Percentiles rank a stretch among this genome's conserved stretches.
These are phyloP conservation scores for Adrianichthys oophorus DNA, from an alignment of 2,797 vertebrate species.

Conservation along the genomic window DNA sequence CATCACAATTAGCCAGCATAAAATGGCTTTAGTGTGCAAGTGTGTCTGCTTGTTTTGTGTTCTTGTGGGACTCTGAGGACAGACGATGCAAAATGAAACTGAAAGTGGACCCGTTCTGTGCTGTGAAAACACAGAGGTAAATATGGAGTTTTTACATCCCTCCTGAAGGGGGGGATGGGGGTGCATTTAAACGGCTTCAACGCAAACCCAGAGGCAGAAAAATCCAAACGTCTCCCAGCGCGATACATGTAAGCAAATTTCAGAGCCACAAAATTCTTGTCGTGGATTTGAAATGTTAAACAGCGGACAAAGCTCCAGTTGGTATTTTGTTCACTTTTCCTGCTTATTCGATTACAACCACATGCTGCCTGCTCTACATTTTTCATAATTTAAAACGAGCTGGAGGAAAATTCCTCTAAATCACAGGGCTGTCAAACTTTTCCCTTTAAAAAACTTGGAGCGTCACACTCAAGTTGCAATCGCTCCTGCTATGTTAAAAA, in stretches of 20 bases:
- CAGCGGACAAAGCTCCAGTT: constrained; percentile 55
- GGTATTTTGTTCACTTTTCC: constrained; percentile 48
- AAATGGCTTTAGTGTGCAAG: constrained; percentile 71
- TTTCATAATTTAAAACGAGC: constrained; percentile 48
- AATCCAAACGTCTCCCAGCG: constrained; percentile 21
- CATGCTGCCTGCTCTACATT: constrained; percentile 42
- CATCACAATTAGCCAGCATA: constrained; percentile 77
- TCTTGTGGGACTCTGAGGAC: constrained; percentile 31
- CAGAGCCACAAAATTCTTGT: constrained; percentile 46
- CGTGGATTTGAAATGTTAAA: constrained; percentile 47
- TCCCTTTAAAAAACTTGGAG: constrained; percentile 6
- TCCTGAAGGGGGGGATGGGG: constrained; percentile 9
- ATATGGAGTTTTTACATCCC: constrained; percentile 5
- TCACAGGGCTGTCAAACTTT: constrained; percentile 34
- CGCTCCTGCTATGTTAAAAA: constrained; percentile 11
- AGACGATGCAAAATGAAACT: constrained; percentile 27
- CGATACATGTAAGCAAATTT: constrained; percentile 36
- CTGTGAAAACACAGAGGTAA: constrained; percentile 13
- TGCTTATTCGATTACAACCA: constrained; percentile 59
- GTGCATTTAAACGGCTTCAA: constrained; percentile 34
- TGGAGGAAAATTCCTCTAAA: constrained; percentile 54
- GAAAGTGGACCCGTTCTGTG: constrained; percentile 27
- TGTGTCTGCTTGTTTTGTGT: constrained; percentile 44
- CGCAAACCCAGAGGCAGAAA: constrained; percentile 32
- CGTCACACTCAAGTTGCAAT: constrained; percentile 9